These are phyloP conservation scores for Balanococcus diminutus DNA, from an alignment of 2,888 invertebrate species.

Conservation along the genomic window DNA sequence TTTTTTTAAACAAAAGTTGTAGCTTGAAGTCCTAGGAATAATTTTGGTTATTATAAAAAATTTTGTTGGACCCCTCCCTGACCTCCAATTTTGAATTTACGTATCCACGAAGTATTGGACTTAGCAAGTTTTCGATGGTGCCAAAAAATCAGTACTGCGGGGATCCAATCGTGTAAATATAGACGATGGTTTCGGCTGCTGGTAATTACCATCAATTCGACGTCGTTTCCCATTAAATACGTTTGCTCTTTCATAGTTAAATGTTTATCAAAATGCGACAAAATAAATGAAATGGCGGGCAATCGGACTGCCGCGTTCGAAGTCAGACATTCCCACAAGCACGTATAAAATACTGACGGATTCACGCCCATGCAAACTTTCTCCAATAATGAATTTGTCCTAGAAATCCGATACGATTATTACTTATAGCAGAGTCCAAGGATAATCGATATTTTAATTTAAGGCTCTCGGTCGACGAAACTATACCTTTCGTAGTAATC, in stretches of 20 bases:
- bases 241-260: conserved; percentile 80
- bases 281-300: conserved; percentile 80
- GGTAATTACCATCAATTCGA: conserved; percentile 74
- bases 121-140: no score
- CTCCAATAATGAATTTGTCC: conserved; percentile 70
- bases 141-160: no score
- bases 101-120: no score
- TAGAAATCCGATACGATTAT: conserved; percentile 60
- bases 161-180: no score
- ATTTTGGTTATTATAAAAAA: no score
- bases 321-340: conserved; percentile 85
- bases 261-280: conserved; percentile 80
- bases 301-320: conserved; percentile 80
- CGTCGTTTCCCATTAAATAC: conserved; percentile 81
- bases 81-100: no score
- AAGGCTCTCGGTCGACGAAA: conserved; percentile 59
- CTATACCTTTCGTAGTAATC: conserved; percentile 76
- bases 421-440: conserved; percentile 56
- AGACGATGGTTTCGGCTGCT: conserved; percentile 56
- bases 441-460: conserved; percentile 16
- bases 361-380: conserved; percentile 79
- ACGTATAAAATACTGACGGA: conserved; percentile 80
- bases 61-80: no score
- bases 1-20: no score
- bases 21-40: no score